A percentile compares a stretch with the other conserved stretches of the same genome.
Evolutionary conservation across 2,797 vertebrate genomes (phyloP).

Genomic region (Mormyrops attenuatus): DNA sequence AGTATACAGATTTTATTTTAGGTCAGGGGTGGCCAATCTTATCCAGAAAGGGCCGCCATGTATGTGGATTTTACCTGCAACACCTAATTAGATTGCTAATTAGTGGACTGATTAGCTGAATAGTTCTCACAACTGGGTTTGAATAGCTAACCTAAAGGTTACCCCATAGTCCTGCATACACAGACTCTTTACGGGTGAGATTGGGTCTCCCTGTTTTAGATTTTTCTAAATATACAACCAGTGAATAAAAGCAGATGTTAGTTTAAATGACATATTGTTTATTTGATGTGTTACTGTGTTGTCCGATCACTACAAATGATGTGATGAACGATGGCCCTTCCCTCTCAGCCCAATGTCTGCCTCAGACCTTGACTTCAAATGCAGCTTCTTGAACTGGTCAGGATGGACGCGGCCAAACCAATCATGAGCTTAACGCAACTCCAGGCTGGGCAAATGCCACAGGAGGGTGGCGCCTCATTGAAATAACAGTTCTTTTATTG

Average conservation of each 20-base stretch:
- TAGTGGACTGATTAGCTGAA: not conserved
- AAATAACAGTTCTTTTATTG: not conserved
- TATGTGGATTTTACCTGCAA: not conserved
- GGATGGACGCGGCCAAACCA: not conserved
- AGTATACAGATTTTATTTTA: not conserved
- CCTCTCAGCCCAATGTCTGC: not conserved
- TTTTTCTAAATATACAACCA: not conserved
- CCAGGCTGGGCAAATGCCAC: not conserved
- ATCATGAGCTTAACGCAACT: not conserved
- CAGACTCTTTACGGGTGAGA: not conserved
- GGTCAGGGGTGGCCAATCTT: not conserved
- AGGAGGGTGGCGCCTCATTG: not conserved
- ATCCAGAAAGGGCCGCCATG: not conserved
- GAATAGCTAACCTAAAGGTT: not conserved
- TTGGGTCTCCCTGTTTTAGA: not conserved
- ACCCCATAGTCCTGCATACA: not conserved
- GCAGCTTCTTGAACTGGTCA: not conserved
- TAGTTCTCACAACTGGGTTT: not conserved
- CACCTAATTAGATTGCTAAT: not conserved
- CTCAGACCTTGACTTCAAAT: not conserved
- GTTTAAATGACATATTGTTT: not conserved
- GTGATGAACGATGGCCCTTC: not conserved
- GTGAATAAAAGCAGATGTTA: not conserved
- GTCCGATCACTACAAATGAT: not conserved
- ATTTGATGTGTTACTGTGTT: not conserved